Base-by-base conservation (phyloP, 2,888 invertebrate species). In the Sipha maydis region DNA sequence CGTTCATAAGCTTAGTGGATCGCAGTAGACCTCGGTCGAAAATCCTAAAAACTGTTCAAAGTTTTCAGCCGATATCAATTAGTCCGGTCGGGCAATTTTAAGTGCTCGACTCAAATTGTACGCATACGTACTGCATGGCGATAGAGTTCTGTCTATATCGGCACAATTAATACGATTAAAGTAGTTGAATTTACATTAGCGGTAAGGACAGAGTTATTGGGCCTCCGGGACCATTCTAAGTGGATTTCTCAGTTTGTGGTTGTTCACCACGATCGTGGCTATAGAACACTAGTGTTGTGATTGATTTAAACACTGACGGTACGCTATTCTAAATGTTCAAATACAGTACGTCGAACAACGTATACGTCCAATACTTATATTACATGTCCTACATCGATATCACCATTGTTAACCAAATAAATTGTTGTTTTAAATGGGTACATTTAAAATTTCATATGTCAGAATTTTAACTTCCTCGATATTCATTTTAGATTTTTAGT, bases 171-270 rank as follows among this genome's bases (percentile, higher is more conserved):
- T 84, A 61, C 75, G 76, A 84, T 84, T 84, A 77, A 76, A 84
- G 21, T 61, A 73, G 84, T 77, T 67, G 56, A 67, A 82, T 61
- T 84, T 76, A 61, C 75, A 76, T 75, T 76, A 76, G 38, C 21
- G 28, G 56, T 34, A 38, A 2, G n/a, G 75, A 83, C 75, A 41
- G 76, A 84, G 73, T 84, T 84, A 28, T 75, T 41, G n/a, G 5
- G 25, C 56, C 2, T 73, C 21, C 21, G 11, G 9, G 28, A 31
- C 73, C 5, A 8, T 25, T 28, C 41, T 85, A 79, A 85, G 85
- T 85, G 54, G 85, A 69, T 85, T 79, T 79, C 78, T 71, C 85
- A n/a, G 48, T 85, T 78, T 38, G 85, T 31, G 78, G 85, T 79
- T 34, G 8, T 25, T 54, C 5, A 38, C 38, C 25, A 25, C 5